Percentiles rank a stretch among this genome's conserved stretches.
Conservation (phyloP, 2,888 invertebrate species). For the Drosophila parthenogenetica region DNA sequence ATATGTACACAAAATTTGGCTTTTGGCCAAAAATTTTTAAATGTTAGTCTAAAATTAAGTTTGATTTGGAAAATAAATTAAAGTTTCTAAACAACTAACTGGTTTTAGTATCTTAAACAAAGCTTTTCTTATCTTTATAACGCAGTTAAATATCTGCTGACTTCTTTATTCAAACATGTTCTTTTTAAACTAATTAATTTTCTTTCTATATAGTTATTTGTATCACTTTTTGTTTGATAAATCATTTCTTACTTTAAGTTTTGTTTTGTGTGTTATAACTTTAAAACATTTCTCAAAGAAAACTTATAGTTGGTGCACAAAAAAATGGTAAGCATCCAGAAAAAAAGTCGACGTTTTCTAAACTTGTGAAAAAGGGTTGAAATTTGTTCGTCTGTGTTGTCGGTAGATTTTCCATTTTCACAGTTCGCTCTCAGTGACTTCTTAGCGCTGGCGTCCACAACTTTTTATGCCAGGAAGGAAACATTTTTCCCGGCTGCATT, state of each 20-base stretch:
- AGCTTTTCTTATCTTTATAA: too few relatives aligned
- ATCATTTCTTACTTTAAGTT: too few relatives aligned
- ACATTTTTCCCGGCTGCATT: constrained; percentile 60
- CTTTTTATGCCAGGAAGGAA: constrained; percentile 60
- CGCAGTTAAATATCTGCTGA: too few relatives aligned
- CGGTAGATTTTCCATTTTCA: constrained; percentile 22
- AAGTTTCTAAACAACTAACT: too few relatives aligned
- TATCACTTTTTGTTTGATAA: too few relatives aligned
- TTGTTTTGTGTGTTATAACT: too few relatives aligned
- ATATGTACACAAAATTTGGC: neutral
- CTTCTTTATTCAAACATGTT: too few relatives aligned
- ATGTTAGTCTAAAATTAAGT: constrained; percentile 4
- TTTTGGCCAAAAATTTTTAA: constrained; percentile 3
- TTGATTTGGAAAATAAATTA: too few relatives aligned
- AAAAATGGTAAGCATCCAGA: neutral
- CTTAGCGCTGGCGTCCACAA: constrained; percentile 31
- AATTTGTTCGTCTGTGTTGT: constrained; percentile 1
- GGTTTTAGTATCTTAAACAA: too few relatives aligned
- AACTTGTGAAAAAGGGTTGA: constrained; percentile 3
- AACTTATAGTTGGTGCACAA: neutral
- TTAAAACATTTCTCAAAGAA: neutral
- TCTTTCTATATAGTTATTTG: too few relatives aligned
- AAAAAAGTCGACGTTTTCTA: constrained; percentile 7
- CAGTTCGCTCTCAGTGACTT: constrained; percentile 25
- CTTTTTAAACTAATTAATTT: too few relatives aligned